A percentile compares a stretch with the other conserved stretches of the same genome.
Conservation (phyloP, 2,888 invertebrate genomes). For the Papilio demoleus region DNA sequence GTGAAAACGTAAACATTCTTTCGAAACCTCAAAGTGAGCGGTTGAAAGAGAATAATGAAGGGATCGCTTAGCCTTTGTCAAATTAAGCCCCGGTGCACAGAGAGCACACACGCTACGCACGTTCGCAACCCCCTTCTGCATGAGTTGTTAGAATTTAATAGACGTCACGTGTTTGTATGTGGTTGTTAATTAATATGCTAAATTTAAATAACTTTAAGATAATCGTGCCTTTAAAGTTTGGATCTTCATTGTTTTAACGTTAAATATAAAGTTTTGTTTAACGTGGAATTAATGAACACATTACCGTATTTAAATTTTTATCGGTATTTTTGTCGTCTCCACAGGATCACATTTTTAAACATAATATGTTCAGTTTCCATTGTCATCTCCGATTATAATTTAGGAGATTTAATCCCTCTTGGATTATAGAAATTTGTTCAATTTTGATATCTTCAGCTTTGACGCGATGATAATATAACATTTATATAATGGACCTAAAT, state of each 20-base stretch:
- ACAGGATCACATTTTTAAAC: background rate
- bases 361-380: background rate
- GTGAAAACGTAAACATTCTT: constrained; percentile 35
- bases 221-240: constrained; percentile 13
- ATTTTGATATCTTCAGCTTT: background rate
- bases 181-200: constrained; percentile 55
- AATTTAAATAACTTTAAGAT: constrained; percentile 26
- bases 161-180: constrained; percentile 74
- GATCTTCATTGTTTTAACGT: background rate
- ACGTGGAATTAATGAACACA: no score
- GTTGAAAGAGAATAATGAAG: constrained; percentile 39
- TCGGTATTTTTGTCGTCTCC: background rate
- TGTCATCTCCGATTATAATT: background rate
- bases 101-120: constrained; percentile 72
- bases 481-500: background rate
- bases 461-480: background rate
- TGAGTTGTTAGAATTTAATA: constrained; percentile 73
- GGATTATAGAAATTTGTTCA: background rate
- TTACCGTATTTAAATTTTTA: background rate
- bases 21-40: constrained; percentile 39
- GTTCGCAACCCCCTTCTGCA: constrained; percentile 83
- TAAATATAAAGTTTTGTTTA: background rate
- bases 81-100: constrained; percentile 61
- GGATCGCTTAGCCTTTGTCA: constrained; percentile 63
- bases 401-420: background rate